Conservation (phyloP, 2,888 invertebrate species). For the Tenodera sinensis region DNA sequence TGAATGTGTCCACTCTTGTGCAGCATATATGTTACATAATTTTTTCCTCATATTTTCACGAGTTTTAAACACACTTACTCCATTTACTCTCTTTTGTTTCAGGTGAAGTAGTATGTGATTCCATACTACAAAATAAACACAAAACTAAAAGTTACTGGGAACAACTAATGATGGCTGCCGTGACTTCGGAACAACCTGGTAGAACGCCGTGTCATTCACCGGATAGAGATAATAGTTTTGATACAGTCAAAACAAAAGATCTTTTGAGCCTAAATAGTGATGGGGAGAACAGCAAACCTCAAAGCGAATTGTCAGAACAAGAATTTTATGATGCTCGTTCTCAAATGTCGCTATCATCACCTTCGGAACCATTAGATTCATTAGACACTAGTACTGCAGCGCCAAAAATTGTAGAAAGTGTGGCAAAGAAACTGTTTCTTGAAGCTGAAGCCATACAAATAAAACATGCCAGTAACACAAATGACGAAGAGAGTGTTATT, state of each 20-base stretch:
- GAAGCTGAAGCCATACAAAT: neutral
- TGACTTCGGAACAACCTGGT: conserved; percentile 21
- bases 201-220: neutral
- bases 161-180: conserved; percentile 38
- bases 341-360: conserved; percentile 26
- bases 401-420: conserved; percentile 33
- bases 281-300: conserved; percentile 19
- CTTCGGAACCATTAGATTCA: conserved; percentile 16
- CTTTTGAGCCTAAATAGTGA: conserved; percentile 4
- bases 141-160: conserved; percentile 41
- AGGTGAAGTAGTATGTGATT: conserved; percentile 40
- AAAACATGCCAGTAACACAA: neutral
- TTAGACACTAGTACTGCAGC: neutral
- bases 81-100: conserved; percentile 23
- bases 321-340: conserved; percentile 32
- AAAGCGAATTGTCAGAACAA: conserved; percentile 31
- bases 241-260: neutral
- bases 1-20: no score
- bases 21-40: no score
- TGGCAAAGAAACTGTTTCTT: conserved; percentile 23
- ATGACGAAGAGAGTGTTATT: conserved; percentile 43
- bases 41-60: no score
- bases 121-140: conserved; percentile 40
- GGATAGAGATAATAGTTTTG: neutral
- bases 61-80: no score